These are phyloP conservation scores for Macrobrachium nipponense DNA, from an alignment of 1,140 invertebrate species.

Conservation along the genomic window DNA sequence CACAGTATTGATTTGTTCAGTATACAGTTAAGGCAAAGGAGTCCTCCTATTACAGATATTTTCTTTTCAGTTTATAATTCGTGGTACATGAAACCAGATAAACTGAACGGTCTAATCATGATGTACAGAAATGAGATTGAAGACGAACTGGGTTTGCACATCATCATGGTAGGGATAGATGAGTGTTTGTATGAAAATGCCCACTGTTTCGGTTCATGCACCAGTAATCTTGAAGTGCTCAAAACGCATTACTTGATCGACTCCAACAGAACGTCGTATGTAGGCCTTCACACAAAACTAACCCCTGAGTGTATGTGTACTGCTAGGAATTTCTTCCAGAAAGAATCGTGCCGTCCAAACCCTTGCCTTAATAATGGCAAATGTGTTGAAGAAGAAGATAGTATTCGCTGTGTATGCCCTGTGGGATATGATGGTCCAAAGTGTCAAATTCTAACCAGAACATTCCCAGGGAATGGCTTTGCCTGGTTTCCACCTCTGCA, in stretches of 20 bases:
- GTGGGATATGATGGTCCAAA: constrained; percentile 91
- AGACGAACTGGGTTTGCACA: constrained; percentile 91
- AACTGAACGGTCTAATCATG: constrained; percentile 93
- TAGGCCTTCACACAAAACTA: constrained; percentile 87
- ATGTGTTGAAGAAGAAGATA: constrained; percentile 81
- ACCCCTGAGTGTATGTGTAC: constrained; percentile 92
- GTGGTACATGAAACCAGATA: constrained; percentile 93
- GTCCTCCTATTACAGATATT: constrained; percentile 91
- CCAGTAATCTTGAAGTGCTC: constrained; percentile 90
- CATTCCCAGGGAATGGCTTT: constrained; percentile 92
- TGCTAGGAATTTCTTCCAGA: constrained; percentile 88
- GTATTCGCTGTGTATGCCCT: constrained; percentile 84
- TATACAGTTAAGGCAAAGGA: constrained; percentile 85
- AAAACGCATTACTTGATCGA: constrained; percentile 94
- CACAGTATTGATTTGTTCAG: constrained; percentile 97
- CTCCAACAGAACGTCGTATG: constrained; percentile 94
- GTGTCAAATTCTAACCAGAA: constrained; percentile 94
- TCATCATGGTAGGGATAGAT: constrained; percentile 97
- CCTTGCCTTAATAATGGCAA: constrained; percentile 95
- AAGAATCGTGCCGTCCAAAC: constrained; percentile 87
- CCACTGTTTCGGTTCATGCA: constrained; percentile 95
- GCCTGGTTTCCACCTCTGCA: constrained; percentile 95
- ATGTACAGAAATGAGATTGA: constrained; percentile 87
- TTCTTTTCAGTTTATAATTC: constrained; percentile 95
- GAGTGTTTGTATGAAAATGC: constrained; percentile 96